Percentiles rank a stretch among this genome's conserved stretches.
These are phyloP conservation scores for Thripadectes ignobilis DNA, from an alignment of 2,797 vertebrate genomes.

Conservation along the genomic window DNA sequence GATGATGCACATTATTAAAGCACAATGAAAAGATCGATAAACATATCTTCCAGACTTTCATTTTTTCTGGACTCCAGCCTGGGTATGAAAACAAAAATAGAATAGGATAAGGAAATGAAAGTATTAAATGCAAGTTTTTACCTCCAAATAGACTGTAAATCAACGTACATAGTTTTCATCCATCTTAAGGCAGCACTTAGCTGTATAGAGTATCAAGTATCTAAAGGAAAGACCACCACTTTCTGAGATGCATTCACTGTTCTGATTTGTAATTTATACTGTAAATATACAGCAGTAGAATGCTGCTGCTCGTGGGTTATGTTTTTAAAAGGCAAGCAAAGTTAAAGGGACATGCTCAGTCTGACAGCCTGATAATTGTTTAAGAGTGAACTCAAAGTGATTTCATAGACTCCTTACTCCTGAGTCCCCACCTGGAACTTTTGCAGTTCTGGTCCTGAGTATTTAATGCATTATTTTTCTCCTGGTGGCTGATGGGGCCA, in stretches of 20 bases:
- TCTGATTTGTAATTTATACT: slow-evolving; percentile 7
- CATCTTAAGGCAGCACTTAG: not conserved
- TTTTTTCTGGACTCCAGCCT: slow-evolving; percentile 23
- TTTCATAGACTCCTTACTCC: not conserved
- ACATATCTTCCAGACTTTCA: not conserved
- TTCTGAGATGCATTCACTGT: not conserved
- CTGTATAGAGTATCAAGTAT: not conserved
- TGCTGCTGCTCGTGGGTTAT: not conserved
- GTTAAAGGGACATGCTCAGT: not conserved
- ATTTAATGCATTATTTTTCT: not conserved
- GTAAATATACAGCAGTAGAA: not conserved
- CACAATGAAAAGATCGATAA: not conserved
- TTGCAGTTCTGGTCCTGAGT: not conserved
- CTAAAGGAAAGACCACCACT: not conserved
- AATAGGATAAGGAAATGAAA: not conserved
- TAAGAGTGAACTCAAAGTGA: not conserved
- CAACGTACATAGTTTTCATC: not conserved
- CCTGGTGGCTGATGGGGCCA: not conserved
- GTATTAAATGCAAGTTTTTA: not conserved
- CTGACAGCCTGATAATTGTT: not conserved
- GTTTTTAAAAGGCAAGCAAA: not conserved
- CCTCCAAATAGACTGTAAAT: slow-evolving; percentile 3
- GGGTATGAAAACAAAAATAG: not conserved
- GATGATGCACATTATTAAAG: slow-evolving; percentile 16
- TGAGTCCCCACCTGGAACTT: not conserved